phyloP scores from a whole-genome alignment of 2,888 invertebrate species.

The Conops quadrifasciatus region DNA sequence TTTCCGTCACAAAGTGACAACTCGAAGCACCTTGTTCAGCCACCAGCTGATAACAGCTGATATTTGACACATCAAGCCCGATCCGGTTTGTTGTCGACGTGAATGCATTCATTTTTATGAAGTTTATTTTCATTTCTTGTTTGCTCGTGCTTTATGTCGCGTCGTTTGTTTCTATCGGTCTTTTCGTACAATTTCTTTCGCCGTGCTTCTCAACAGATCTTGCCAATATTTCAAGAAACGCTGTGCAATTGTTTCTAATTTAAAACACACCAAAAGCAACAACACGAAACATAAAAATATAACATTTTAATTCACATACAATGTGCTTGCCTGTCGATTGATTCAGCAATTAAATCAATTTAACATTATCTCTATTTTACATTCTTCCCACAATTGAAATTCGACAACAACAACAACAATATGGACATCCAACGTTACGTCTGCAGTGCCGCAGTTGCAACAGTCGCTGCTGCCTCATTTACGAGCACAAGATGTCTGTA shows the following conservation, averaged over 20 bases:
- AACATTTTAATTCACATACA: slow-evolving; percentile 7
- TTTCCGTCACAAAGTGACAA: too few species aligned
- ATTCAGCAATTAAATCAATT: slow-evolving; percentile 19
- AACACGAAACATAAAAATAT: neutral
- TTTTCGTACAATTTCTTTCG: neutral
- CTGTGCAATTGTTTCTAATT: slow-evolving; percentile 26
- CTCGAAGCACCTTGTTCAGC: too few species aligned
- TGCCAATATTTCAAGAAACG: neutral
- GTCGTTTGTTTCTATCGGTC: neutral
- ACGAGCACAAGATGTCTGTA: slow-evolving; percentile 68
- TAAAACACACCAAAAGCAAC: neutral
- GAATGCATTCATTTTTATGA: neutral
- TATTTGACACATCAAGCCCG: neutral
- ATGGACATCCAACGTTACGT: slow-evolving; percentile 12
- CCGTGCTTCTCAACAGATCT: too few species aligned
- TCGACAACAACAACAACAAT: slow-evolving; percentile 6
- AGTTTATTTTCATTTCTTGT: slow-evolving; percentile 25
- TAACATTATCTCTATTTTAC: slow-evolving; percentile 3
- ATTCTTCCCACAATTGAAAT: slow-evolving; percentile 20
- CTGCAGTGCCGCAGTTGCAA: slow-evolving; percentile 30
- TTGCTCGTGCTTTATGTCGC: slow-evolving; percentile 11
- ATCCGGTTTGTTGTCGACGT: neutral
- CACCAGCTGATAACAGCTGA: too few species aligned
- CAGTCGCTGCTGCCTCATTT: slow-evolving; percentile 26
- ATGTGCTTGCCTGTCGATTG: slow-evolving; percentile 2